Conservation (phyloP, 2,888 invertebrate genomes). For the Coelopa pilipes region DNA sequence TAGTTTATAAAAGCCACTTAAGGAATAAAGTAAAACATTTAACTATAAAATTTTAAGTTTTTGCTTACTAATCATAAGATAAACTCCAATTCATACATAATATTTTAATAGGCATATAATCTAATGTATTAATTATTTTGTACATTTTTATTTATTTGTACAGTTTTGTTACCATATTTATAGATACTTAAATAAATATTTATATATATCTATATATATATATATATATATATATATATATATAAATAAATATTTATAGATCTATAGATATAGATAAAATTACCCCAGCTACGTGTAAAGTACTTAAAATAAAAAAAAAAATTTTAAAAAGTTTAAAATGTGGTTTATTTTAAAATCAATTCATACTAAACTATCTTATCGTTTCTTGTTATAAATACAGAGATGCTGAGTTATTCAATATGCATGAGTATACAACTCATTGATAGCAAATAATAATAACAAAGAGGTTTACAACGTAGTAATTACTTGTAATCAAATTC, state of each 20-base stretch:
- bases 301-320: constrained; percentile 30
- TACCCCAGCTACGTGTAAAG: constrained; percentile 11
- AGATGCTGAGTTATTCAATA: too few relatives aligned
- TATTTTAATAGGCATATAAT: constrained; percentile 1
- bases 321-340: background rate
- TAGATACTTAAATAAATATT: constrained; percentile 9
- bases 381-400: too few relatives aligned
- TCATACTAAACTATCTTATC: background rate
- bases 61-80: constrained; percentile 30
- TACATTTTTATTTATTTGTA: constrained; percentile 33
- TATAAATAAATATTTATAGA: constrained; percentile 15
- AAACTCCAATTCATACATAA: constrained; percentile 22
- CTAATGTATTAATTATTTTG: constrained; percentile 30
- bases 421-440: background rate
- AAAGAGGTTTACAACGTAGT: background rate
- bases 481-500: background rate
- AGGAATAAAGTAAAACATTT: constrained; percentile 22
- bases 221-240: constrained; percentile 23
- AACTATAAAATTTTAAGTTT: constrained; percentile 4
- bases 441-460: background rate
- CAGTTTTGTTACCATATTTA: constrained; percentile 32
- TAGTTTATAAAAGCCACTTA: constrained; percentile 15
- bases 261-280: constrained; percentile 11
- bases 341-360: background rate
- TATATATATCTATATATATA: constrained; percentile 28